Base-by-base conservation (phyloP, 2,888 invertebrate genomes). In the Pharmacophagus antenor region DNA sequence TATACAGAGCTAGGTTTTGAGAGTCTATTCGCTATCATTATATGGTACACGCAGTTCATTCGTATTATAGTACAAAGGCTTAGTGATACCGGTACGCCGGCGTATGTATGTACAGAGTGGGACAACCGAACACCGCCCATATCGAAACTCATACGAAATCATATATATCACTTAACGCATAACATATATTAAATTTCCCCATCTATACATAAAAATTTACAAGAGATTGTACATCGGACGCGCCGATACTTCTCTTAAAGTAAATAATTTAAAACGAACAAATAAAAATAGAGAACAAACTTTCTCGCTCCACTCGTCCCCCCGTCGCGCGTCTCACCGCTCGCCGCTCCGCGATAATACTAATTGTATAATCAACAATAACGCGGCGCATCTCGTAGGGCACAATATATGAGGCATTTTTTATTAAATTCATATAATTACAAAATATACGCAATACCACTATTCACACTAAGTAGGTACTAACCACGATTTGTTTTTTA, bases 171-270 rank as follows among this genome's bases (percentile, higher is more conserved):
- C 79, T 79, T 80, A 82, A 80, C 74, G 72, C 75, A 69, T 84
- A 88, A 88, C 85, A 87, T 88, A 88, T 88, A 88, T 87, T 85
- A 87, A 61, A 87, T 85, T 85, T 85, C 81, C 88, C 88, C 85
- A 77, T 84, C 86, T 89, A 83, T 88, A 88, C 86, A 88, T 85
- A 86, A 84, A 84, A 76, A 84, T 87, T 85, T 89, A 89, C 88
- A 88, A 82, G 84, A 84, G 84, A 85, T 84, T 86, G 83, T 86
- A 84, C 80, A 85, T 75, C 84, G 84, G 84, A 70, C 64, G 71
- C 60, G 62, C 82, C 81, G 82, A 73, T 71, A 44, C 49, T 59
- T 67, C 50, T 67, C 67, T 71, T 75, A 76, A 78, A 82, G 79
- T 77, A 82, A n/a, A 82, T 80, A 82, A 84, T 76, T 79, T 82